Evolutionary conservation across 2,113 vertebrate species (phyloP).

Genomic region (Furnarius figulus): DNA sequence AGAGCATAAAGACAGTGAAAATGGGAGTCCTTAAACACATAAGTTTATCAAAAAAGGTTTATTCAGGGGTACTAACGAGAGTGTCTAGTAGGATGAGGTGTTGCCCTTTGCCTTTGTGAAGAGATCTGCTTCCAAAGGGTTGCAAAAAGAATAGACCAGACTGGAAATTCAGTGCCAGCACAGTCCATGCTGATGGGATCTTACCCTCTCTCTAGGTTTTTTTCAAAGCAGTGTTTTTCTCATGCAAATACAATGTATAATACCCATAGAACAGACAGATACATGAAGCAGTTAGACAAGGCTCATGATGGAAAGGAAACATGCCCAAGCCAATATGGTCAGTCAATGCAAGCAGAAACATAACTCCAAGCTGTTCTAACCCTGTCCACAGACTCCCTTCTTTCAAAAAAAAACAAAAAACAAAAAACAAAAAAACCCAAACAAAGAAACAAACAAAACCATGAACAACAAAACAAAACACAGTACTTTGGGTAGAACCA

Average conservation of each 20-base stretch:
- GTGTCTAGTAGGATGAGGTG: neutral
- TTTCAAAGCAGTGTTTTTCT: neutral
- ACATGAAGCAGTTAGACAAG: neutral
- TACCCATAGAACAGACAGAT: neutral
- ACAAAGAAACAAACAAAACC: neutral
- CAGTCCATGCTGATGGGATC: neutral
- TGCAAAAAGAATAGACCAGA: neutral
- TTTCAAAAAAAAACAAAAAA: neutral
- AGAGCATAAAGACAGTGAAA: neutral
- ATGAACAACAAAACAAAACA: neutral
- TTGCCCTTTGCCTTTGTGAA: neutral
- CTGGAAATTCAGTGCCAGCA: neutral
- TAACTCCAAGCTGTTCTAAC: neutral
- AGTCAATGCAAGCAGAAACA: neutral
- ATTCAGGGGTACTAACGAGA: neutral
- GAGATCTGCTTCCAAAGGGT: neutral
- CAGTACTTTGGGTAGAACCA: neutral
- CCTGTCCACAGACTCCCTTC: neutral
- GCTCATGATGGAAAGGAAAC: neutral
- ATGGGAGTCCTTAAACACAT: neutral
- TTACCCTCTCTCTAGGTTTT: neutral
- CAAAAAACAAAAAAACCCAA: too few species aligned
- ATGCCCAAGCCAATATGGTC: neutral
- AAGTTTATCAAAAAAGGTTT: neutral
- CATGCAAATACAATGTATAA: neutral